Percentiles rank a stretch among this genome's conserved stretches.
Conservation (phyloP, 2,888 invertebrate genomes). For the Chesias legatella region DNA sequence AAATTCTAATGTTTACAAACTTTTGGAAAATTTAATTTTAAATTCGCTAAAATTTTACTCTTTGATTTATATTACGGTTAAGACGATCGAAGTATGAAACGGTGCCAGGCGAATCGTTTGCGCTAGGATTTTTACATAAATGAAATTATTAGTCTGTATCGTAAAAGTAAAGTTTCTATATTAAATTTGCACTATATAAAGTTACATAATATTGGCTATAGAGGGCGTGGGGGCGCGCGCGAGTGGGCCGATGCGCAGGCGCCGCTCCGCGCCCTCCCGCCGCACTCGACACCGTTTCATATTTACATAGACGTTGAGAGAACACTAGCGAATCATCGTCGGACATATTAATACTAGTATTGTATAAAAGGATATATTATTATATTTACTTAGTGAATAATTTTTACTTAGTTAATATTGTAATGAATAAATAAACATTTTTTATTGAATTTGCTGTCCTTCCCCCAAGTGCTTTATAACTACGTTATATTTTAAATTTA, state of each 20-base stretch:
- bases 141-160: conserved; percentile 76
- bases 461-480: conserved; percentile 82
- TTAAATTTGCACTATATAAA: conserved; percentile 75
- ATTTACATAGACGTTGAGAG: conserved; percentile 68
- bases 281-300: conserved; percentile 55
- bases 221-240: conserved; percentile 70
- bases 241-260: conserved; percentile 10
- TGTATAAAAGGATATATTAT: conserved; percentile 55
- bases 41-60: conserved; percentile 80
- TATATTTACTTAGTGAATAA: conserved; percentile 79
- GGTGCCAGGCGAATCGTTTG: conserved; percentile 77
- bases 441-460: conserved; percentile 82
- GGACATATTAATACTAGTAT: conserved; percentile 76
- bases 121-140: conserved; percentile 79
- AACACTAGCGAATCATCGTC: conserved; percentile 74
- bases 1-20: conserved; percentile 78
- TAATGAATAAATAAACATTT: conserved; percentile 78
- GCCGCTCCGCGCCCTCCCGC: conserved; percentile 29
- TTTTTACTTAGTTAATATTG: conserved; percentile 79
- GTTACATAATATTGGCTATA: conserved; percentile 63
- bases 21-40: conserved; percentile 80
- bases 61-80: conserved; percentile 77
- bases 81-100: conserved; percentile 73
- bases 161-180: conserved; percentile 76
- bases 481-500: conserved; percentile 77